Evolutionary conservation across 92 coral and sea anemone species (phyloP), one percentile per base, ranked within the genome.

Genomic region (Porites cylindrica): DNA sequence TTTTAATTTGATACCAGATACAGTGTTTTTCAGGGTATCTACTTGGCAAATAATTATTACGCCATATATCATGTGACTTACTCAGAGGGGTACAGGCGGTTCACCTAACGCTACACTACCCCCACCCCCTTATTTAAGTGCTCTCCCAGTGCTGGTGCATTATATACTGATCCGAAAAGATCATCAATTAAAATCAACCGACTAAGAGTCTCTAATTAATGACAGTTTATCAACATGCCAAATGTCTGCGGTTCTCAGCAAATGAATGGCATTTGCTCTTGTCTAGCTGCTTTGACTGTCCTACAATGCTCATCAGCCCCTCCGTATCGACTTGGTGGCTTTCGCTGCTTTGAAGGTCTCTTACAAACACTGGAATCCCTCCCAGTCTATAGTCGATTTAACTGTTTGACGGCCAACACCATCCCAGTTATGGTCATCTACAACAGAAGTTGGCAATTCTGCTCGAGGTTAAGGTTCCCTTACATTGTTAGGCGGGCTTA

Each of bases 351-450:
- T 38, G 6, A 38, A 38, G 6, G 47, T 38, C 47, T 38, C 47
- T 38, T 38, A 67, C 21, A 59, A 59, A 59, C 12, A 59, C 72
- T 4, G 32, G 10, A 10, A 67, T 67, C 72, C 32, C 26, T 51
- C 83, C 19, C 9, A 72, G 51, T 38, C 51, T 47, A 75, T 10
- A n/a, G 62, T 79, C 51, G 65, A 10, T 61, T 64, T 50, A 47
- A 64, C 83, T n/a, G 62, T 20, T 4, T 12, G 64, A 64, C 61
- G 83, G 51, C 66, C 83, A 21, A 61, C 73, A 50, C 66, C 74
- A 60, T 63, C 66, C 47, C 47, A 4, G 47, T 38, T 38, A 38
- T 1, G 47, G 47, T 38, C 47, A 38, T 4, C 47, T 38, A 4
- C 47, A 38, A 4, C 47, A 38, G 47, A 38, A 38, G 47, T 38